phyloP scores from a whole-genome alignment of 2,888 invertebrate species.

The Gymnocheta viridis region DNA sequence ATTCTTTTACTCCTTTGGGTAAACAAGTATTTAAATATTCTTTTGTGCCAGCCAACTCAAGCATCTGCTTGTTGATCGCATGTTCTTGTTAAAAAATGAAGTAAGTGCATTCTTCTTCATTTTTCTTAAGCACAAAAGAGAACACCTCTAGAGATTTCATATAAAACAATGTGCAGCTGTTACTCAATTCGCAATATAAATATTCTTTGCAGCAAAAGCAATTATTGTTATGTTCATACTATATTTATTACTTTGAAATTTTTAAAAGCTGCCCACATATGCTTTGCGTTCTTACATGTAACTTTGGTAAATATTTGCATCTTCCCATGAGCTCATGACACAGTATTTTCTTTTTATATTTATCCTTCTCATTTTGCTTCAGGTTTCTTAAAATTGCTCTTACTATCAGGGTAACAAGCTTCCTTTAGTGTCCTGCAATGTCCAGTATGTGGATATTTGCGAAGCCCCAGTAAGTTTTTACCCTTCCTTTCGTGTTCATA shows the following conservation, averaged over 20 bases:
- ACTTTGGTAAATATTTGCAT: conserved; percentile 69
- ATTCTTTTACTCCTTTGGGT: not conserved
- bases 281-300: not conserved
- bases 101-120: conserved; percentile 7
- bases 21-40: conserved; percentile 36
- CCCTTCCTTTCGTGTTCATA: not conserved
- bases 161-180: conserved; percentile 17
- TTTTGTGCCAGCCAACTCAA: not conserved
- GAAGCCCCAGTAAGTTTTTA: not conserved
- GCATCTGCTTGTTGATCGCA: not conserved
- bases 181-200: conserved; percentile 49
- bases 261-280: conserved; percentile 5
- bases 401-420: conserved; percentile 1
- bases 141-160: conserved; percentile 32
- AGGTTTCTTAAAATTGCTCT: conserved; percentile 11
- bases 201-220: conserved; percentile 41
- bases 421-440: conserved; percentile 23
- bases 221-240: conserved; percentile 32
- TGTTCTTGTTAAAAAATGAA: conserved; percentile 27
- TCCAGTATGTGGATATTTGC: conserved; percentile 54
- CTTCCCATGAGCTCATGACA: conserved; percentile 41
- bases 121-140: conserved; percentile 33
- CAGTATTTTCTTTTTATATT: conserved; percentile 40
- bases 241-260: conserved; percentile 49
- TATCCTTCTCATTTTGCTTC: not conserved